phyloP scores from a whole-genome alignment of 2,113 vertebrate genomes.

The Corynorhinus townsendii region DNA sequence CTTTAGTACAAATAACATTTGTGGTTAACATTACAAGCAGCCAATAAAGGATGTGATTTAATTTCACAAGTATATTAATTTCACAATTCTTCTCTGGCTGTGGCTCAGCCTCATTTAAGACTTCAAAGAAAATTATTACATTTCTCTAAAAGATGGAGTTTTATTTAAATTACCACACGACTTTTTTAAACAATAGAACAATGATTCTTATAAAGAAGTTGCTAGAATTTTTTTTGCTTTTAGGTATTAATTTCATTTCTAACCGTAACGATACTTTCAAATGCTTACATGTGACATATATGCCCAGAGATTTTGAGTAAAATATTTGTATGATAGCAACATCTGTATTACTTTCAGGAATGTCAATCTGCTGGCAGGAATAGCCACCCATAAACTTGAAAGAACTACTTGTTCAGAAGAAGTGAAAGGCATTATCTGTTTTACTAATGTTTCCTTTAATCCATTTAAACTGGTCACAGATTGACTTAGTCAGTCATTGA shows the following conservation, averaged over 20 bases:
- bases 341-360: background rate
- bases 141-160: background rate
- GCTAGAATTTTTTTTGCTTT: background rate
- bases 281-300: background rate
- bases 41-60: background rate
- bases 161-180: background rate
- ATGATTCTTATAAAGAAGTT: background rate
- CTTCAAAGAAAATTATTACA: background rate
- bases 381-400: background rate
- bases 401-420: background rate
- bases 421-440: background rate
- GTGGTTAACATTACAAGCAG: background rate
- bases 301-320: background rate
- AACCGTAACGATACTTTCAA: background rate
- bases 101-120: background rate
- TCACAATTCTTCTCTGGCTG: background rate
- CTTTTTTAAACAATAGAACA: background rate
- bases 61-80: background rate
- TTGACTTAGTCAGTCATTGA: background rate
- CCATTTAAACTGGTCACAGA: background rate
- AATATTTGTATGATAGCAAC: background rate
- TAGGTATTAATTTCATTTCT: background rate
- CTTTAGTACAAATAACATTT: background rate
- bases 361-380: background rate
- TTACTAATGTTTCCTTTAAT: background rate